Base-by-base conservation (phyloP, 2,113 vertebrate genomes). In the Piprites chloris region DNA sequence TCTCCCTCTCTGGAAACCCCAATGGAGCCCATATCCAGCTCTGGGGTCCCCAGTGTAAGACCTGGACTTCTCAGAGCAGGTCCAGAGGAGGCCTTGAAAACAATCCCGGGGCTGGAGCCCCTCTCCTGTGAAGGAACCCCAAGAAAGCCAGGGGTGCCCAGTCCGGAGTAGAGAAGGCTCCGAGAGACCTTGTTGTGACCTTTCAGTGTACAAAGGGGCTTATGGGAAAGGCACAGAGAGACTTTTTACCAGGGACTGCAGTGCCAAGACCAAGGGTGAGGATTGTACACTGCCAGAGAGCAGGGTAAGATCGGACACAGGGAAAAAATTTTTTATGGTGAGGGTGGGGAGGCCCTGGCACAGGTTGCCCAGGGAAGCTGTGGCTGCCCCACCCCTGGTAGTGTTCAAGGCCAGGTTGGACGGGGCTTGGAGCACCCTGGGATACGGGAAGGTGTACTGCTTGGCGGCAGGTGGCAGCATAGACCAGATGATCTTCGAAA, bases 61-160 rank as follows among this genome's bases (percentile, higher is more conserved):
- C 6, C 2, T 4, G 18, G 39, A 41, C 5, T 22, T 59, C 14
- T 23, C 58, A 5, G 39, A 72, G 52, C 0, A 0, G n/a, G 46
- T 8, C 39, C n/a, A 47, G 50, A 46, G 18, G 33, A 55, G 50
- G 33, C 27, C 47, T 12, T 11, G 0, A 4, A 14, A 26, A 14
- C 9, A 23, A 28, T 47, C 12, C 22, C 2, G 13, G 58, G 26
- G 65, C 44, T 83, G 52, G 85, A 72, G 24, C 7, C 19, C 12
- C 41, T 55, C 71, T 76, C 4, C 41, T 61, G 16, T 12, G 47
- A 9, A 8, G 47, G 41, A 32, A 27, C 17, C 37, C 56, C 39
- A 56, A 69, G 35, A 47, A n/a, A 41, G 44, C 1, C 28, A 22
- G 6, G 12, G 4, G 2, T 9, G 18, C 35, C 39, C 18, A 14